These are phyloP conservation scores for Hylaeus volcanicus DNA, from an alignment of 1,140 invertebrate species.

Conservation along the genomic window DNA sequence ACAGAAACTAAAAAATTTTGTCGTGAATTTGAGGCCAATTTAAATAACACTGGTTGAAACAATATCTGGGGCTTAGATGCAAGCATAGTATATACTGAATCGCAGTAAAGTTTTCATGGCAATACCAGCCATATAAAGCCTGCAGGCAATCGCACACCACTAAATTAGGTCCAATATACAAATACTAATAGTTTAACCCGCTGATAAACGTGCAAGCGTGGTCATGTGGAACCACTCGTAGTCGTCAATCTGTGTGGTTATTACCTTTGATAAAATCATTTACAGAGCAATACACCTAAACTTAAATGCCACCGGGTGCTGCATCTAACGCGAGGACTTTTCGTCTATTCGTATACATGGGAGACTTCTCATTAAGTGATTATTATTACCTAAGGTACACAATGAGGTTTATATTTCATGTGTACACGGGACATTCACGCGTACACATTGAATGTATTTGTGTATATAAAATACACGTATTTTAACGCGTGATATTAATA, in stretches of 20 bases:
- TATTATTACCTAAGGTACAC: slow-evolving; percentile 9
- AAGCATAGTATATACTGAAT: slow-evolving; percentile 59
- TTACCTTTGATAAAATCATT: slow-evolving; percentile 54
- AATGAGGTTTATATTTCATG: slow-evolving; percentile 5
- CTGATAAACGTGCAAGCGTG: slow-evolving; percentile 64
- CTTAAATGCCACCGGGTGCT: slow-evolving; percentile 57
- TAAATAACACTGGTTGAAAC: slow-evolving; percentile 53
- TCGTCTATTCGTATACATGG: slow-evolving; percentile 40
- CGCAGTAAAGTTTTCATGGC: slow-evolving; percentile 50
- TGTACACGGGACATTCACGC: too few relatives aligned
- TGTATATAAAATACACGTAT: too few relatives aligned
- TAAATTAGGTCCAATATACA: slow-evolving; percentile 67
- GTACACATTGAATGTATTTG: too few relatives aligned
- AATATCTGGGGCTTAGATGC: slow-evolving; percentile 63
- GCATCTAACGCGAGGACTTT: slow-evolving; percentile 51
- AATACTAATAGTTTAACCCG: slow-evolving; percentile 64
- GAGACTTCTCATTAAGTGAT: slow-evolving; percentile 53
- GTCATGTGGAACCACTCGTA: slow-evolving; percentile 46
- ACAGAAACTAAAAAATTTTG: slow-evolving; percentile 56
- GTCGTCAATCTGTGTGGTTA: slow-evolving; percentile 56
- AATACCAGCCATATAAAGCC: slow-evolving; percentile 60
- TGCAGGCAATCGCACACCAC: slow-evolving; percentile 75
- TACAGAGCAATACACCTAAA: slow-evolving; percentile 56
- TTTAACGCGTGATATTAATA: too few relatives aligned
- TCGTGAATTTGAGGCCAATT: slow-evolving; percentile 59